A percentile compares a stretch with the other conserved stretches of the same genome.
Conservation (phyloP, 23 tunicate genomes). For the Halocynthia roretzi region DNA sequence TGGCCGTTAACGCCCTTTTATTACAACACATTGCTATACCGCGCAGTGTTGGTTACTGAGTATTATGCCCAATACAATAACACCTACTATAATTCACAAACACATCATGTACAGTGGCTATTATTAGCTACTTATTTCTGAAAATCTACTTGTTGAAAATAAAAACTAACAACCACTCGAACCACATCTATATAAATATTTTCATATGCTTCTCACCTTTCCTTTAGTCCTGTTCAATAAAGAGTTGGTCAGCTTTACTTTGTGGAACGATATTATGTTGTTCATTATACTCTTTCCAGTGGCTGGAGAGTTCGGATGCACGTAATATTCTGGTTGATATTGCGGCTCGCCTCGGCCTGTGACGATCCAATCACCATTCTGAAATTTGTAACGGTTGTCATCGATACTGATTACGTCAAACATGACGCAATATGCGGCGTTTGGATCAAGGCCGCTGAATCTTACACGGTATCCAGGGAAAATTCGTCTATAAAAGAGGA, state of each 20-base stretch:
- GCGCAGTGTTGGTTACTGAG: too few relatives aligned
- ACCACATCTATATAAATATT: neutral
- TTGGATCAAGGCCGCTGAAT: slow-evolving; percentile 12
- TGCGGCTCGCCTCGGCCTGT: slow-evolving; percentile 49
- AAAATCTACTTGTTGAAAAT: slow-evolving; percentile 1
- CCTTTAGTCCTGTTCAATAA: slow-evolving; percentile 1
- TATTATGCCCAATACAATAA: too few relatives aligned
- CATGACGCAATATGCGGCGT: slow-evolving; percentile 3
- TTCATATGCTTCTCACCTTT: slow-evolving; percentile 1
- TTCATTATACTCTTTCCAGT: slow-evolving; percentile 41
- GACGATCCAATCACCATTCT: slow-evolving; percentile 39
- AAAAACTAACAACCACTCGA: neutral
- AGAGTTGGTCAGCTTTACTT: slow-evolving; percentile 54
- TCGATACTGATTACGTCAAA: slow-evolving; percentile 7
- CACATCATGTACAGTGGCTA: too few relatives aligned
- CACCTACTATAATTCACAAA: too few relatives aligned
- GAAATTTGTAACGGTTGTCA: slow-evolving; percentile 13
- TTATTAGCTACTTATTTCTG: too few relatives aligned
- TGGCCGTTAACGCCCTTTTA: too few relatives aligned
- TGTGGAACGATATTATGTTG: slow-evolving; percentile 52
- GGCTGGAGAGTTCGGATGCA: slow-evolving; percentile 43
- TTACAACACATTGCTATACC: too few relatives aligned
- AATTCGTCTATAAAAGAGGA: slow-evolving; percentile 7
- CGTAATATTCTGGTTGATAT: slow-evolving; percentile 26
- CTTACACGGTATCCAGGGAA: slow-evolving; percentile 12